Evolutionary conservation across 2,797 vertebrate genomes (phyloP).

Genomic region (Anisognathus igniventris): DNA sequence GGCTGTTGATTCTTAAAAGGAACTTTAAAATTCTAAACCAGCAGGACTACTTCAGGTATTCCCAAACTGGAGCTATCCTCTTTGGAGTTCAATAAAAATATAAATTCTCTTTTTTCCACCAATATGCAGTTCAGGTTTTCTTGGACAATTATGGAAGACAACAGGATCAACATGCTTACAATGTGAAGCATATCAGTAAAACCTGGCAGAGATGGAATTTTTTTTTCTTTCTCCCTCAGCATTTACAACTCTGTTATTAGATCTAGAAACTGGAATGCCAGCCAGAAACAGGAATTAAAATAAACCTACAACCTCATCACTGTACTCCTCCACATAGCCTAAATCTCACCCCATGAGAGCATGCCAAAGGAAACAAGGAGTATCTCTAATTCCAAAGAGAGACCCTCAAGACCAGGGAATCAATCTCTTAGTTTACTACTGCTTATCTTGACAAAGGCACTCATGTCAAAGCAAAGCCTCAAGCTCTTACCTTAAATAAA

Average conservation of each 20-base stretch:
- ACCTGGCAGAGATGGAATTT: neutral
- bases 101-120: neutral
- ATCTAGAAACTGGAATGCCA: constrained; percentile 13
- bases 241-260: neutral
- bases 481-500: neutral
- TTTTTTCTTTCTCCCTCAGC: neutral
- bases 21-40: neutral
- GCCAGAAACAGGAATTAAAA: constrained; percentile 13
- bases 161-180: neutral
- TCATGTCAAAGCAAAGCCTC: neutral
- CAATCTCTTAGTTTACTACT: neutral
- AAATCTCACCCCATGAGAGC: neutral
- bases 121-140: neutral
- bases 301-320: neutral
- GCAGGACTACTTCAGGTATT: rapidly evolving
- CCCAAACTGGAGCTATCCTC: neutral
- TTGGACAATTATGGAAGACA: neutral
- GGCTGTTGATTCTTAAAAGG: neutral
- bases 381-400: neutral
- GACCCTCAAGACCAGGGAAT: neutral
- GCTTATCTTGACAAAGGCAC: neutral
- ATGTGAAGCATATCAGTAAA: neutral
- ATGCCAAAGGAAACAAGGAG: neutral
- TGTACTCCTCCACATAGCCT: neutral
- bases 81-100: neutral